phyloP scores from a whole-genome alignment of 1,140 invertebrate genomes.

The Tetramorium alpestre region DNA sequence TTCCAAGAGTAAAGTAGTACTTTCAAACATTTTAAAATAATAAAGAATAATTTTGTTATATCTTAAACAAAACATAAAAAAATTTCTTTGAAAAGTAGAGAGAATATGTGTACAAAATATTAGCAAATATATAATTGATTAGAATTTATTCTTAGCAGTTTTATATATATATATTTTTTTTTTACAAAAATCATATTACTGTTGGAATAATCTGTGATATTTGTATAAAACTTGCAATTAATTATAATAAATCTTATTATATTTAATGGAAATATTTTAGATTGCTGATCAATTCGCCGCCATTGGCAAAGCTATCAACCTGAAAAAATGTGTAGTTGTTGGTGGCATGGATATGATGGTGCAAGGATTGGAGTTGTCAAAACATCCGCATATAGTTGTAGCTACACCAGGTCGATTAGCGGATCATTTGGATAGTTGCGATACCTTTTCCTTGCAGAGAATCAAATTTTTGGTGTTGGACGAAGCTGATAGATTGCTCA shows the following conservation, averaged over 20 bases:
- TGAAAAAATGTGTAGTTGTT: constrained; percentile 94
- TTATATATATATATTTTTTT: not conserved
- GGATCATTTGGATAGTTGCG: constrained; percentile 94
- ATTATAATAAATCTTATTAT: not conserved
- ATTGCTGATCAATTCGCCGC: constrained; percentile 97
- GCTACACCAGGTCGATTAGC: constrained; percentile 96
- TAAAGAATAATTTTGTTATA: not conserved
- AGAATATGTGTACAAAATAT: not conserved
- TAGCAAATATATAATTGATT: not conserved
- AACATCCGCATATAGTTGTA: constrained; percentile 96
- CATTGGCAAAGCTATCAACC: constrained; percentile 93
- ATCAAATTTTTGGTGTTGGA: constrained; percentile 96
- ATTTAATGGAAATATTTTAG: constrained; percentile 82
- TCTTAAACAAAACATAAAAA: not conserved
- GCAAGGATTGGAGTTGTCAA: constrained; percentile 94
- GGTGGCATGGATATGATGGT: constrained; percentile 97
- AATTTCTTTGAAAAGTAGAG: not conserved
- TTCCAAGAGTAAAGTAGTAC: not conserved
- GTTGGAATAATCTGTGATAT: not conserved
- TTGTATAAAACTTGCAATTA: not conserved
- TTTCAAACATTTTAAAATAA: not conserved
- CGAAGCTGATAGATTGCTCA: constrained; percentile 96
- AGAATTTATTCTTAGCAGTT: not conserved
- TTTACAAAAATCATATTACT: not conserved
- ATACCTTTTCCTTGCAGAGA: constrained; percentile 93